Base-by-base conservation (phyloP, 2,113 vertebrate species). In the Garra rufa region DNA sequence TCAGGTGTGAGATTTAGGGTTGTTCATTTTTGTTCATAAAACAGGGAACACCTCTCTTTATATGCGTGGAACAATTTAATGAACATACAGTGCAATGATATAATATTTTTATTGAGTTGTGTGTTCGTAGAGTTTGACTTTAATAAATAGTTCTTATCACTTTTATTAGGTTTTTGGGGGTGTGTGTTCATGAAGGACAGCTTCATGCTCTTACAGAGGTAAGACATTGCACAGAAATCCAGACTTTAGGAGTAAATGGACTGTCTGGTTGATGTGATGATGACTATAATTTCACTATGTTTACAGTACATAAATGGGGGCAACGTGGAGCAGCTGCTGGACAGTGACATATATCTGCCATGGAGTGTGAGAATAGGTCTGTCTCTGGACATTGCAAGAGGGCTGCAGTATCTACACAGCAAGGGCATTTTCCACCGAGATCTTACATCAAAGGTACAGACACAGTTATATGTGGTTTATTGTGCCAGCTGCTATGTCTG, bases 361-460 rank as follows among this genome's bases (percentile, higher is more conserved):
- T 99, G 98, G 97, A 87, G 92, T 0, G 90, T 93, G 46, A 94
- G 97, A 86, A 93, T 97, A 46, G 90, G 84, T 69, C 93, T 99
- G 88, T 97, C 96, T 67, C 93, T 97, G 91, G 97, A 98, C 88
- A 97, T 99, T 0, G 95, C 96, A 77, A 86, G 82, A 0, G 98
- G 98, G 34, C 94, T 99, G 13, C 93, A 90, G 87, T 99, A 99
- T 90, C 95, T 99, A 84, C 98, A 99, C 92, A 95, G 94, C 92
- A 99, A 97, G 89, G 97, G 97, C 76, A 96, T 99, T 85, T 98
- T 99, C 90, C 98, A 99, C 91, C 92, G 98, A 0, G 98, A 99
- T 93, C 96, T 99, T 88, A 98, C 97, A 67, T 98, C 97, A 85
- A 99, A 98, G 97, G 97, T 98, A 95, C 1, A 75, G 9, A 71